These are phyloP conservation scores for Teleogryllus oceanicus DNA, from an alignment of 2,888 invertebrate genomes.

Conservation along the genomic window DNA sequence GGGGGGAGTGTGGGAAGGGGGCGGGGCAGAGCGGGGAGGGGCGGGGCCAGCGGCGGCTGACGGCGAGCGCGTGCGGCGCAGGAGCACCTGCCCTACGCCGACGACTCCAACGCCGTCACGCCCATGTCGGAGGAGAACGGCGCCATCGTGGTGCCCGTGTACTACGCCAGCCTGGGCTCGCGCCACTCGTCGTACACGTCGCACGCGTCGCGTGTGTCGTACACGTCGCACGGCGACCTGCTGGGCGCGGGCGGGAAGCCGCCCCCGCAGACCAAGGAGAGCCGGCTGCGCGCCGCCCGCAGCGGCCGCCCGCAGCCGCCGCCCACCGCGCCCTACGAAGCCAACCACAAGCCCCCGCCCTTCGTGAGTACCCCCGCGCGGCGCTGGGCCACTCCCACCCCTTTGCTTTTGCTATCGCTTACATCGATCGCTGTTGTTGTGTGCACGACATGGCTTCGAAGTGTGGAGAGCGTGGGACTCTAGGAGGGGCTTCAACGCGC, in stretches of 20 bases:
- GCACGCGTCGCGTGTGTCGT: constrained; percentile 88
- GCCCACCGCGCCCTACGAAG: not conserved
- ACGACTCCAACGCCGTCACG: constrained; percentile 95
- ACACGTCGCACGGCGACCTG: constrained; percentile 90
- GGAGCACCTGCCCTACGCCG: constrained; percentile 93
- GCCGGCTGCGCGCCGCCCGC: constrained; percentile 70
- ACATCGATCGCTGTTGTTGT: too few species aligned
- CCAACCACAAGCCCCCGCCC: constrained; percentile 47
- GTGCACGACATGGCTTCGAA: too few species aligned
- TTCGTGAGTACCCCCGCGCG: constrained; percentile 12
- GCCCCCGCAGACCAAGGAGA: constrained; percentile 78
- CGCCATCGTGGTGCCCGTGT: constrained; percentile 88
- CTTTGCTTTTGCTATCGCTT: too few species aligned
- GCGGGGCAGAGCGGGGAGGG: not conserved
- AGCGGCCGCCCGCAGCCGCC: constrained; percentile 52
- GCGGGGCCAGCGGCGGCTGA: not conserved
- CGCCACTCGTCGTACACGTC: constrained; percentile 94
- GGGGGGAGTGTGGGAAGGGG: not conserved
- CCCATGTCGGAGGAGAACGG: constrained; percentile 98
- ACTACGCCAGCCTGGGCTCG: constrained; percentile 84
- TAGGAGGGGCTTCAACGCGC: not conserved
- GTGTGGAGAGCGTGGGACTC: too few species aligned
- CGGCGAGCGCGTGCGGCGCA: constrained; percentile 37
- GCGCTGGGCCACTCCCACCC: too few species aligned
- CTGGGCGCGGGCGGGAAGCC: constrained; percentile 61